Base-by-base conservation (phyloP, 2,797 vertebrate genomes). In the Rhadinocentrus ornatus region DNA sequence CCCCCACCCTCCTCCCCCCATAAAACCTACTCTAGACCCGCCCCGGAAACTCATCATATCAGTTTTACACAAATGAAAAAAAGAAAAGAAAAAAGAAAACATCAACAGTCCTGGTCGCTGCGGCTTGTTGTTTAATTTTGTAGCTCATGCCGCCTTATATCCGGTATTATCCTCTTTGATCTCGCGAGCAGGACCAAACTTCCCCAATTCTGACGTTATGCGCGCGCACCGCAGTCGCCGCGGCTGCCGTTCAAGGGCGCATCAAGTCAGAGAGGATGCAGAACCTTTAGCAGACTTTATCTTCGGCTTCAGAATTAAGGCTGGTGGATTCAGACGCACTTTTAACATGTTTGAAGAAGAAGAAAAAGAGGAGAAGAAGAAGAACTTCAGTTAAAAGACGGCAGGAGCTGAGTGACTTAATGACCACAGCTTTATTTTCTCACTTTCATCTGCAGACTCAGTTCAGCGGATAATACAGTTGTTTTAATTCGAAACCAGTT, bases 141-240 rank as follows among this genome's bases (percentile, higher is more conserved):
- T 71, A 73, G 35, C 22, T 16, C 3, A 6, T 0, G 3, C 58
- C 0, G 0, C 1, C 0, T 2, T 0, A 66, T 35, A 52, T 86
- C 77, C 78, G 75, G 56, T 29, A 0, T 4, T 0, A 3, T 8
- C 6, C 27, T 46, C 0, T 13, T 24, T 12, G 41, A 54, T 37
- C 11, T 26, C 16, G 31, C 10, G 1, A 6, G 2, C 15, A 22
- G 85, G 22, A 79, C 59, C 0, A 50, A 71, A 52, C 60, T 1
- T 39, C 62, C 62, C 62, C 35, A 0, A 1, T 70, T 71, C 76
- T 90, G 83, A 88, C 88, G 89, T 81, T 73, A 73, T 91, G 88
- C 80, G 84, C 84, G 86, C 87, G 84, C 85, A 74, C 59, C 83
- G 77, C 88, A 58, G 71, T 29, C 72, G 26, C 84, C 67, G 64